Base-by-base conservation (phyloP, 2,113 vertebrate species). In the Atlantisia rogersi region DNA sequence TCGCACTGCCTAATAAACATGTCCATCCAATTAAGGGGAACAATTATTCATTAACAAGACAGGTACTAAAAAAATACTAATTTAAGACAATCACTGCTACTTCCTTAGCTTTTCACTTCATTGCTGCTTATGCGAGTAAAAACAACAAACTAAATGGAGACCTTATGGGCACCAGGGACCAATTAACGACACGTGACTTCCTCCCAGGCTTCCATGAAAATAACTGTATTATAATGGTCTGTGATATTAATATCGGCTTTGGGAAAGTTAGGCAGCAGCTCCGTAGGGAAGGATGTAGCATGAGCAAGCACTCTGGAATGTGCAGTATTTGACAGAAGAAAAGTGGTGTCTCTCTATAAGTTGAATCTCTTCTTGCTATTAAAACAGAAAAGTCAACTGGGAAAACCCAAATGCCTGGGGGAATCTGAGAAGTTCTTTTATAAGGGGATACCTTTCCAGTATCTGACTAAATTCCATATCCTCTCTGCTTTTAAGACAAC, bases 231-330 rank as follows among this genome's bases (percentile, higher is more conserved):
- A 99, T 99, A 99, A 99, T 99, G 98, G 99, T 96, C 99, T 99
- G 98, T 97, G 99, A 99, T 99, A 99, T 99, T 99, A 99, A 99
- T 99, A 99, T 99, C 98, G 48, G 97, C 99, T 99, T 99, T 99
- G 99, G 99, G 99, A 99, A 99, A 99, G 98, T 98, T 97, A 98
- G 97, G 97, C 98, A 97, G 98, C 73, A 76, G 98, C 98, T 98
- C 99, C 98, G 7, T 84, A 92, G 99, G 99, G 99, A 99, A 98
- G 98, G 97, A 98, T 98, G 98, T 97, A 96, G 98, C 96, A 98
- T 98, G 98, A 98, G 98, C 98, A 98, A 99, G 98, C 97, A 78
- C 97, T 97, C 95, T 98, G 98, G 99, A 99, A 99, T 99, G 98
- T 97, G 95, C 88, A 98, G 98, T 95, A 98, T 99, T 98, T 97